Evolutionary conservation across 2,888 invertebrate species (phyloP).

Genomic region (Acleris literana): DNA sequence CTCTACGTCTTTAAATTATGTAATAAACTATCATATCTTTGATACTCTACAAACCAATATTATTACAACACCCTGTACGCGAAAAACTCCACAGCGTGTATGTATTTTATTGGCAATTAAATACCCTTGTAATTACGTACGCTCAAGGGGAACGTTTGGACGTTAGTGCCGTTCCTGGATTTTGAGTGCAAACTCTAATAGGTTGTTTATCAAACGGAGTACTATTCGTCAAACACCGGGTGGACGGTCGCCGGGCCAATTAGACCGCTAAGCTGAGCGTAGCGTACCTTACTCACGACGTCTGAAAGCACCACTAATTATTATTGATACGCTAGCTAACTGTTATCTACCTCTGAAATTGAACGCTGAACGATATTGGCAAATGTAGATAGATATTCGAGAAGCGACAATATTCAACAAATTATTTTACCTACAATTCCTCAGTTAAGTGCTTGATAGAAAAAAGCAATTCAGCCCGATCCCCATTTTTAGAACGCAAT

Average conservation of each 20-base stretch:
- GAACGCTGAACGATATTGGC: background rate
- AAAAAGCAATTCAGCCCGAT: background rate
- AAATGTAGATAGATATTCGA: background rate
- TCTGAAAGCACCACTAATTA: constrained; percentile 55
- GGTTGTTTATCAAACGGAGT: constrained; percentile 49
- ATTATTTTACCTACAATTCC: too few relatives aligned
- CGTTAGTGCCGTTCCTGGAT: constrained; percentile 7
- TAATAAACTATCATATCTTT: too few relatives aligned
- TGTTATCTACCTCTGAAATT: constrained; percentile 42
- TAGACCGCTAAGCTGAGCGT: constrained; percentile 51
- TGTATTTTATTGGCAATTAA: background rate
- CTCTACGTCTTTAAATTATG: too few relatives aligned
- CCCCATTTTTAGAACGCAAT: background rate
- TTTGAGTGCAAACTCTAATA: constrained; percentile 21
- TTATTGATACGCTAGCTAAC: constrained; percentile 51
- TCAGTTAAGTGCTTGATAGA: background rate
- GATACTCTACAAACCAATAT: too few relatives aligned
- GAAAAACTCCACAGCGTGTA: background rate
- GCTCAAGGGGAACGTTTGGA: constrained; percentile 3
- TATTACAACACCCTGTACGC: too few relatives aligned
- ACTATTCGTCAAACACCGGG: constrained; percentile 47
- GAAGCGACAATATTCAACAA: too few relatives aligned
- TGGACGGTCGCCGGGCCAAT: constrained; percentile 42
- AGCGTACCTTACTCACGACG: constrained; percentile 50
- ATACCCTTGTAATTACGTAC: constrained; percentile 1